phyloP scores from a whole-genome alignment of 64 coral and sea anemone species.

The Dendrophyllia cribrosa region DNA sequence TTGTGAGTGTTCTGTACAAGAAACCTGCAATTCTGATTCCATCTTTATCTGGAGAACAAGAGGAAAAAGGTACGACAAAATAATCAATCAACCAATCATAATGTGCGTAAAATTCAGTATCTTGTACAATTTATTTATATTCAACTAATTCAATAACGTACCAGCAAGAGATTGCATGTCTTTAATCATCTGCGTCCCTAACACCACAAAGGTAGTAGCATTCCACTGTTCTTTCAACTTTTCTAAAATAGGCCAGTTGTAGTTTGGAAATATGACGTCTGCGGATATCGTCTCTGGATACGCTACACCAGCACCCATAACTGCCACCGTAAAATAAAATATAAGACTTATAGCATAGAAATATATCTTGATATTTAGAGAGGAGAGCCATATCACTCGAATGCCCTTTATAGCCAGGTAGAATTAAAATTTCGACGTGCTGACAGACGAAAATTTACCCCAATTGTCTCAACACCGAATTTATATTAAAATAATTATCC shows the following conservation, averaged over 20 bases:
- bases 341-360: neutral
- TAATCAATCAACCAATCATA: too few relatives aligned
- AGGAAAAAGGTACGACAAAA: neutral
- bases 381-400: too few relatives aligned
- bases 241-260: constrained; percentile 28
- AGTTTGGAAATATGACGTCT: constrained; percentile 71
- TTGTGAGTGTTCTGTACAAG: constrained; percentile 57
- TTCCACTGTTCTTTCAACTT: constrained; percentile 25
- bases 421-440: too few relatives aligned
- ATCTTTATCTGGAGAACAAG: neutral
- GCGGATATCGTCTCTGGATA: constrained; percentile 29
- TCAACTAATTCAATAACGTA: neutral
- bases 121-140: too few relatives aligned
- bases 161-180: constrained; percentile 7
- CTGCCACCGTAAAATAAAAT: constrained; percentile 1
- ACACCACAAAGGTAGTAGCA: constrained; percentile 54
- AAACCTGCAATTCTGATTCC: constrained; percentile 62
- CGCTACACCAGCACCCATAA: constrained; percentile 59
- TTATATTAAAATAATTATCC: too few relatives aligned
- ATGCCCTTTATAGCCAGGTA: too few relatives aligned
- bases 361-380: too few relatives aligned
- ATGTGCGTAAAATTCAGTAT: too few relatives aligned
- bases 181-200: constrained; percentile 19
- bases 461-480: too few relatives aligned
- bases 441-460: too few relatives aligned